Percentiles rank a stretch among this genome's conserved stretches.
Evolutionary conservation across 2,113 vertebrate species (phyloP).

Genomic region (Saguinus imperator): DNA sequence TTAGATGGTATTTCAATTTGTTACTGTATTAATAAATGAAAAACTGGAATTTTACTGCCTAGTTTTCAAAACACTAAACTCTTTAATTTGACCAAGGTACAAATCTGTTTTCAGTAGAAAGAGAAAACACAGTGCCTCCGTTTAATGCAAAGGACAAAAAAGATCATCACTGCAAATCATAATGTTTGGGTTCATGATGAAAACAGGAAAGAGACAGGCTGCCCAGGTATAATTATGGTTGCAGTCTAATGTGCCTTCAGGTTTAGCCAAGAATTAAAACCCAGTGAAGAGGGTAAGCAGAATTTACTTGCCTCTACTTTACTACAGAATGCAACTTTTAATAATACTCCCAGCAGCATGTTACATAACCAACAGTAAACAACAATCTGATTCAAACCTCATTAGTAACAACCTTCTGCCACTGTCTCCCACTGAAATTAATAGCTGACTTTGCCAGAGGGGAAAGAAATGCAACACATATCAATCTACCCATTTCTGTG

Average conservation of each 20-base stretch:
- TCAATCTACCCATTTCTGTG: conserved; percentile 62
- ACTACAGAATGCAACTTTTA: conserved; percentile 69
- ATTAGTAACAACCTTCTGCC: conserved; percentile 71
- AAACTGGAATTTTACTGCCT: conserved; percentile 20
- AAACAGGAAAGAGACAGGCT: conserved; percentile 75
- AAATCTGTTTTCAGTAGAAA: conserved; percentile 62
- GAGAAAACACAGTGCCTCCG: conserved; percentile 46
- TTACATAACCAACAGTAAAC: conserved; percentile 75
- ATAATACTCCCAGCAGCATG: conserved; percentile 65
- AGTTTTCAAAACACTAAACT: conserved; percentile 57
- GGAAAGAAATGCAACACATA: conserved; percentile 46
- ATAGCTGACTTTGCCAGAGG: conserved; percentile 65
- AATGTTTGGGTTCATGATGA: conserved; percentile 70
- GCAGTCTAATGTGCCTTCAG: conserved; percentile 59
- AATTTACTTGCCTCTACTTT: conserved; percentile 66
- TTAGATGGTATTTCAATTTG: neutral
- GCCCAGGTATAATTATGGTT: conserved; percentile 66
- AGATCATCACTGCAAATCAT: conserved; percentile 49
- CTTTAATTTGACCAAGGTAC: conserved; percentile 50
- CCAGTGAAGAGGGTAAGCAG: conserved; percentile 55
- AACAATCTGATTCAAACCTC: conserved; percentile 74
- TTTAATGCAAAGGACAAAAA: conserved; percentile 56
- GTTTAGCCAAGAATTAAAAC: conserved; percentile 76
- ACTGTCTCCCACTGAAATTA: conserved; percentile 67
- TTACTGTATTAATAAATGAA: conserved; percentile 43